Evolutionary conservation across 2,888 invertebrate genomes (phyloP), one percentile per base, ranked within the genome.

Genomic region (Abrostola triplasia): DNA sequence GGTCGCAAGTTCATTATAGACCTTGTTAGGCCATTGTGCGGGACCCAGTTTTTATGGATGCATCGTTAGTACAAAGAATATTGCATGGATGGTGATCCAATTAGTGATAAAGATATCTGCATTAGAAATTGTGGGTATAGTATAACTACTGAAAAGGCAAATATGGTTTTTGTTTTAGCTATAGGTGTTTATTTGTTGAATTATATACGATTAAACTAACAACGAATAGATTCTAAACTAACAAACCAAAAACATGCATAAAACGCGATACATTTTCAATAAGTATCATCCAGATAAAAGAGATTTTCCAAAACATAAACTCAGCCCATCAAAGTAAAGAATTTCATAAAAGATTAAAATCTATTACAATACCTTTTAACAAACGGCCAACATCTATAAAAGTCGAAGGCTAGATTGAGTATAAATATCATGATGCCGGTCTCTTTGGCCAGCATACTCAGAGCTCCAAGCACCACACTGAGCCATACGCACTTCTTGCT

Each of bases 381-480:
- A 82, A 95, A 95, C 57, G 96, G 96, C 96, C 97, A 97, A 83
- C 97, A 96, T 81, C 97, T 96, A 89, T 97, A 97, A 80, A 97
- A 94, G 89, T 98, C 98, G 87, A 97, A 98, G 53, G 96, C 95
- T 67, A 97, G 94, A 92, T 98, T 98, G 74, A 98, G 96, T 67
- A 97, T 94, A 36, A 98, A 95, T 68, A 94, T 89, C 9, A 97
- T 97, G 71, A 98, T 95, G 50, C 98, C 98, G 6, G 98, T 98
- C 91, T 98, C 98, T 89, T 98, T 98, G 67, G 98, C 97, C 80
- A 98, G 93, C 97, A 98, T 97, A 84, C 97, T 97, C 12, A 97
- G 94, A 42, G 97, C 96, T 13, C 97, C 97, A 36, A 97, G 95
- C 38, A 96, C 84, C 49, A 97, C 95, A 81, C 97, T 97, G 73